Conservation (phyloP, 2,113 vertebrate genomes). For the Chloroceryle aenea region DNA sequence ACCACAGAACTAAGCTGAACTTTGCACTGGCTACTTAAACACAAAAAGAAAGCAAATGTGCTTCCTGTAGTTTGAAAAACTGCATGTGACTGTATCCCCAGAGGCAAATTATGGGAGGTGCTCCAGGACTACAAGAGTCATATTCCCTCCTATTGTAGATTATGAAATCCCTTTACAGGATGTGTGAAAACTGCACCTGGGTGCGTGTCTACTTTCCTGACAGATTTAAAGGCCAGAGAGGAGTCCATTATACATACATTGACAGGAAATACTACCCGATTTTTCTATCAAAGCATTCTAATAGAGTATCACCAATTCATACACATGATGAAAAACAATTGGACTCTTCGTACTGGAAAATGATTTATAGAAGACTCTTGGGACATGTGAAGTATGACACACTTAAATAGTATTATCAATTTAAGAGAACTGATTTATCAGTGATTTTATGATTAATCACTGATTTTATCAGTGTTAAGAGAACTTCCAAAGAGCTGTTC, state of each 20-base stretch:
- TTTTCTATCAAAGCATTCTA: slow-evolving; percentile 35
- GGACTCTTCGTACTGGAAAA: background rate
- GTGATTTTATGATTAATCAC: too few relatives aligned
- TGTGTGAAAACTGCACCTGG: slow-evolving; percentile 69
- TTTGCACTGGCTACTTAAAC: slow-evolving; percentile 48
- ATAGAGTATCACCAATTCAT: background rate
- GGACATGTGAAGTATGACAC: background rate
- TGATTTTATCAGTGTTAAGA: background rate
- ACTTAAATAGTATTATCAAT: background rate
- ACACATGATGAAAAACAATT: background rate
- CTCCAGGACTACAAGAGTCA: slow-evolving; percentile 18
- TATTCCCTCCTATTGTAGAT: slow-evolving; percentile 43
- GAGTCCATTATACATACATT: slow-evolving; percentile 18
- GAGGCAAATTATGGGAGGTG: slow-evolving; percentile 52
- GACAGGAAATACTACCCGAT: slow-evolving; percentile 62
- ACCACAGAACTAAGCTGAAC: slow-evolving; percentile 37
- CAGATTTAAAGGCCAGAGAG: slow-evolving; percentile 71
- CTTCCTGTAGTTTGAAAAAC: slow-evolving; percentile 55
- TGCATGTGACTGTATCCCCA: slow-evolving; percentile 17
- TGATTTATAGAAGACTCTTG: background rate
- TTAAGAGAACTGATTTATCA: too few relatives aligned
- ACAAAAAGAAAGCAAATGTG: slow-evolving; percentile 45
- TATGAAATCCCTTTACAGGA: slow-evolving; percentile 67
- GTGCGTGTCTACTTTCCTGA: slow-evolving; percentile 35
- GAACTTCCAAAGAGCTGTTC: background rate